A percentile compares a stretch with the other conserved stretches of the same genome.
Conservation (phyloP, 2,888 invertebrate genomes). For the Pristionchus maxplancki region DNA sequence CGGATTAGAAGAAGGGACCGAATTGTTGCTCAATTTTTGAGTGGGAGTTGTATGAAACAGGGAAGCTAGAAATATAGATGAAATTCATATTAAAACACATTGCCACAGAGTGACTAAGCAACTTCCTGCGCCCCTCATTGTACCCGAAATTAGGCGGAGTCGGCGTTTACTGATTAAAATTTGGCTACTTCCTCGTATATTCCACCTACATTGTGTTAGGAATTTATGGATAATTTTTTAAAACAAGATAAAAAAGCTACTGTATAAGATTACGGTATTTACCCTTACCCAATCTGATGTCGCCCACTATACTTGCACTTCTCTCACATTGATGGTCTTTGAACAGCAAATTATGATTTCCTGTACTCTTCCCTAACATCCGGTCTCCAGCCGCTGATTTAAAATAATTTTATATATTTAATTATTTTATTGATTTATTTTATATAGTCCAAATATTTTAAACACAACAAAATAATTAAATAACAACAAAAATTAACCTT, state of each 20-base stretch:
- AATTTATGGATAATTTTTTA: too few species aligned
- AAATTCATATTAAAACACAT: too few species aligned
- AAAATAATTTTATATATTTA: neutral
- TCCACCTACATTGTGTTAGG: too few species aligned
- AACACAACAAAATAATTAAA: neutral
- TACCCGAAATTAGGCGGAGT: too few species aligned
- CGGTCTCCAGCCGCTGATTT: neutral
- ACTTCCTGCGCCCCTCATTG: too few species aligned
- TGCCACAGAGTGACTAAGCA: too few species aligned
- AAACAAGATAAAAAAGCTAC: too few species aligned
- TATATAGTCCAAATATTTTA: neutral
- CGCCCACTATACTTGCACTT: neutral
- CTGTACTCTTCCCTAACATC: neutral
- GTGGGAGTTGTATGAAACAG: neutral
- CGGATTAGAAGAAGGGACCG: neutral
- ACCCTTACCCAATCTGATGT: neutral
- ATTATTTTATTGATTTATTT: neutral
- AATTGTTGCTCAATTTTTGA: slow-evolving; percentile 2
- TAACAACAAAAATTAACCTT: neutral
- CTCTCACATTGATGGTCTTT: neutral
- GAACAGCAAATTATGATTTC: neutral
- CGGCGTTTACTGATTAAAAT: too few species aligned
- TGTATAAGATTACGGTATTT: too few species aligned
- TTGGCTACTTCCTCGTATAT: too few species aligned
- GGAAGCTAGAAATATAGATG: too few species aligned